A percentile compares a stretch with the other conserved stretches of the same genome.
These are phyloP conservation scores for Podarcis raffonei DNA, from an alignment of 2,113 vertebrate species.

Conservation along the genomic window DNA sequence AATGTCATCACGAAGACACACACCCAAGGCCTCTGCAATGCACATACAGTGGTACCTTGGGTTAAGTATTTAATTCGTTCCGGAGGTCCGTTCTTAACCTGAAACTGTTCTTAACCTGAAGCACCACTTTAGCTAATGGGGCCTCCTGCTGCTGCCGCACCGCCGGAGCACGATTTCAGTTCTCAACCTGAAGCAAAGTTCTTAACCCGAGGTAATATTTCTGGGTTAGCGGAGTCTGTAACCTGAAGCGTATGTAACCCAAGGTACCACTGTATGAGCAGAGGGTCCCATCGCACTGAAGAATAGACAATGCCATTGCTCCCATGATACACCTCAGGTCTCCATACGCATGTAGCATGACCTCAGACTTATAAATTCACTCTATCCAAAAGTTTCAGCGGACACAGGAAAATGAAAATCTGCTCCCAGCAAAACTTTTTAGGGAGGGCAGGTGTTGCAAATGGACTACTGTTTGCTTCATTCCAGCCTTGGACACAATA, in stretches of 20 bases:
- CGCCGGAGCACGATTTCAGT: too few relatives aligned
- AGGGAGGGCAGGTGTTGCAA: neutral
- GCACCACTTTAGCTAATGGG: too few relatives aligned
- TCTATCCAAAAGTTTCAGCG: neutral
- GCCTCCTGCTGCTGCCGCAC: too few relatives aligned
- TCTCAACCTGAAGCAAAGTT: too few relatives aligned
- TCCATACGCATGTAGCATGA: neutral
- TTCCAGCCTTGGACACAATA: neutral
- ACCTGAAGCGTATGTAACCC: too few relatives aligned
- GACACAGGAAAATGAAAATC: neutral
- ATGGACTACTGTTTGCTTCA: neutral
- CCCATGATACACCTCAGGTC: neutral
- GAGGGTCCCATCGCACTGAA: neutral
- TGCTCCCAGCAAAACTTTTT: neutral
- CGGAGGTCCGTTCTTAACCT: too few relatives aligned
- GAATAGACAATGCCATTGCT: neutral
- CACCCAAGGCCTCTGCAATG: neutral
- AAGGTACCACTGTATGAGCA: neutral
- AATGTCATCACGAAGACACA: neutral
- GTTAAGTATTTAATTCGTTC: too few relatives aligned
- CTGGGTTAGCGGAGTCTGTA: too few relatives aligned
- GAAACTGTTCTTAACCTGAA: too few relatives aligned
- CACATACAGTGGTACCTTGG: neutral
- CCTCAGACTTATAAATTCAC: neutral
- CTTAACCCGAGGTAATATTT: too few relatives aligned